A percentile compares a stretch with the other conserved stretches of the same genome.
Conservation (phyloP, 2,113 vertebrate species). For the Stegostoma tigrinum region DNA sequence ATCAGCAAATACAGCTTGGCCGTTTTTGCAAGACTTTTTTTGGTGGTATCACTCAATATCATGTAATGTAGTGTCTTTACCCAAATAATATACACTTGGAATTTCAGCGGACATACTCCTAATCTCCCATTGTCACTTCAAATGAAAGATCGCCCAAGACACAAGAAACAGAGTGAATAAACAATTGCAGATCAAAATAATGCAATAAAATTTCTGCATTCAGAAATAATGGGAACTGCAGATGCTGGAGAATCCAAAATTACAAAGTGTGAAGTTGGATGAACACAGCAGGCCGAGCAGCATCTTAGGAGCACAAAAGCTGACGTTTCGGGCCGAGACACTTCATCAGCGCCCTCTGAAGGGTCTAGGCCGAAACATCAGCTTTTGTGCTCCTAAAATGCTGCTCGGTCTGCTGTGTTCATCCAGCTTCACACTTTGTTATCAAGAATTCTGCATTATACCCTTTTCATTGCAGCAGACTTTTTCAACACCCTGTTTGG, state of each 20-base stretch:
- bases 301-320: no score
- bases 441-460: neutral
- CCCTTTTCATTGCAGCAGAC: neutral
- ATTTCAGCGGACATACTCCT: no score
- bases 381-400: no score
- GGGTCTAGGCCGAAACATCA: no score
- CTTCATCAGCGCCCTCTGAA: no score
- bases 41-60: neutral
- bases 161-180: neutral
- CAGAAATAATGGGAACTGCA: no score
- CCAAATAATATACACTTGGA: neutral
- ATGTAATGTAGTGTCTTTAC: neutral
- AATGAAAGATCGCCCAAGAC: neutral
- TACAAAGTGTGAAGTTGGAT: no score
- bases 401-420: no score
- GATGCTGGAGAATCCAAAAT: no score
- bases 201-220: neutral
- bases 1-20: neutral
- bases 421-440: no score
- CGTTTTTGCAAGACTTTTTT: neutral
- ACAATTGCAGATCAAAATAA: neutral
- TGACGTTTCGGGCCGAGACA: no score
- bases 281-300: no score
- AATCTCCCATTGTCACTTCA: neutral
- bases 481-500: neutral